Evolutionary conservation across 30 jellyfish, hydroid and myxozoan species (phyloP).

Genomic region (Pseudorhiza aurosa): DNA sequence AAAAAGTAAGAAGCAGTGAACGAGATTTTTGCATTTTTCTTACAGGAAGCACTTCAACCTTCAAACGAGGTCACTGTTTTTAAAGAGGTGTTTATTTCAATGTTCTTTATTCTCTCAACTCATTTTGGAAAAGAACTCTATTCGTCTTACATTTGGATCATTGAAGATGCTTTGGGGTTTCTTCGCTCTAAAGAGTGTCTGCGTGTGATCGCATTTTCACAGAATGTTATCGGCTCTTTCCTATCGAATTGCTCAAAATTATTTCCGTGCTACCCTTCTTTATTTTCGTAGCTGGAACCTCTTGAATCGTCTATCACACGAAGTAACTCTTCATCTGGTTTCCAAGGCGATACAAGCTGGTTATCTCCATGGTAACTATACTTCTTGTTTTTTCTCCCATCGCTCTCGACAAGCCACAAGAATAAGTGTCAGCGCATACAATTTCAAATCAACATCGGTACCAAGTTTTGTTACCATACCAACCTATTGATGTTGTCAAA

Average conservation of each 20-base stretch:
- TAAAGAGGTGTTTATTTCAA: slow-evolving; percentile 47
- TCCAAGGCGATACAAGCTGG: slow-evolving; percentile 73
- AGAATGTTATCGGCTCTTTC: neutral
- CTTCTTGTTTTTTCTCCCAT: neutral
- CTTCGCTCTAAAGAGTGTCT: too few species aligned
- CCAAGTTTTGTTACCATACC: too few species aligned
- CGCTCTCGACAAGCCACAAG: neutral
- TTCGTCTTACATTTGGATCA: too few species aligned
- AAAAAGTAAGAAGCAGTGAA: too few species aligned
- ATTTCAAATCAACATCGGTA: neutral
- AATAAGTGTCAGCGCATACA: neutral
- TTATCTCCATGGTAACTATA: slow-evolving; percentile 41
- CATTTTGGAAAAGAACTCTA: too few species aligned
- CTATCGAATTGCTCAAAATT: neutral
- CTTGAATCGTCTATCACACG: slow-evolving; percentile 36
- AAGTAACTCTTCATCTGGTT: slow-evolving; percentile 42
- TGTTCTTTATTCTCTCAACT: neutral
- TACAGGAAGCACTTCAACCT: slow-evolving; percentile 73
- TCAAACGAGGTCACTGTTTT: slow-evolving; percentile 85
- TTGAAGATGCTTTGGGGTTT: too few species aligned
- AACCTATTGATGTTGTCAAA: too few species aligned
- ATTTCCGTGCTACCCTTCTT: too few species aligned
- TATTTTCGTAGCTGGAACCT: slow-evolving; percentile 46
- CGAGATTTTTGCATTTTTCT: too few species aligned
- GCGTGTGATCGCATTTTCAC: too few species aligned